Base-by-base conservation (phyloP, 2,113 vertebrate genomes). In the Laticauda colubrina region DNA sequence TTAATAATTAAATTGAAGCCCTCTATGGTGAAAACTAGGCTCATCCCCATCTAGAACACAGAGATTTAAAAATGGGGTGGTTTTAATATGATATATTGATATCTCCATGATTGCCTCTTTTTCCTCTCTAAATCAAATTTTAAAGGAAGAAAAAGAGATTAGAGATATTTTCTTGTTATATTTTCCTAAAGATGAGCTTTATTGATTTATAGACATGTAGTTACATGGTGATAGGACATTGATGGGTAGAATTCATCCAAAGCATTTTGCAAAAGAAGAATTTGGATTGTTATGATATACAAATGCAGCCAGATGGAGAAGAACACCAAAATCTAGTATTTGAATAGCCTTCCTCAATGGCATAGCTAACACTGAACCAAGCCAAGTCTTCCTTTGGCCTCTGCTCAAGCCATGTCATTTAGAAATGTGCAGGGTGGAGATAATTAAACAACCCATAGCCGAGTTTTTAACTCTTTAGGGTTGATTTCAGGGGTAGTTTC, bases 361-460 rank as follows among this genome's bases (percentile, higher is more conserved):
- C 2, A 1, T 61, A 11, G 20, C 93, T 0, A 93, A 29, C 88
- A 24, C 18, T 87, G 29, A 3, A 2, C 56, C 81, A 93, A 90
- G 55, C 29, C 88, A 26, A 18, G 34, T 57, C 39, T 48, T 55
- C 51, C 39, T 10, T 85, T 92, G 88, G 92, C 90, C 94, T 69
- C 0, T 87, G 56, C 26, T 87, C 85, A 89, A 45, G 61, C 34
- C 43, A 48, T 24, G 93, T 64, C 88, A 3, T 1, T 92, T 75
- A 45, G 85, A 92, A 94, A 23, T 55, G 94, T 94, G 6, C 56
- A 8, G 87, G 26, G 43, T 61, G 87, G 54, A 48, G 89, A 93
- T 93, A 85, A 95, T 95, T 15, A 91, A 61, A 5, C 34, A 18
- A 88, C 94, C 88, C 81, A 90, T 20, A 92, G 94, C 56, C 43